phyloP scores from a whole-genome alignment of 2,113 vertebrate species.

The Psilopsiagon aymara region DNA sequence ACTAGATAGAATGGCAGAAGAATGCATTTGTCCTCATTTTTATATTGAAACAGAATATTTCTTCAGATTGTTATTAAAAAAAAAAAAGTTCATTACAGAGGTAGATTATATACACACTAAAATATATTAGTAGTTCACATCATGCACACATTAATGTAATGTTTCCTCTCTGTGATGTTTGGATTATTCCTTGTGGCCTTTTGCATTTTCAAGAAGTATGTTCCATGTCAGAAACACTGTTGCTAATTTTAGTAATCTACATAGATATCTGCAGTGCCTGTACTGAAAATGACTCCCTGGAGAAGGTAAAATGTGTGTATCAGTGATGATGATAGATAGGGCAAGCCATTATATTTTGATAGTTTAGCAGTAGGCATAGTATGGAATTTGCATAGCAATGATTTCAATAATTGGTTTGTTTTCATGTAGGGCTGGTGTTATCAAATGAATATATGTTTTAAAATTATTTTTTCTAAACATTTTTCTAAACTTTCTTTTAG shows the following conservation, averaged over 20 bases:
- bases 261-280: not conserved
- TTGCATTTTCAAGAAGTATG: slow-evolving; percentile 1
- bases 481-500: not conserved
- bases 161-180: not conserved
- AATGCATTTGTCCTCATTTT: not conserved
- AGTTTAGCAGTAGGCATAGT: not conserved
- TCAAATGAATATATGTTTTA: not conserved
- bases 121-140: not conserved
- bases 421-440: not conserved
- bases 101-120: not conserved
- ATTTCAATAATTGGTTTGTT: not conserved
- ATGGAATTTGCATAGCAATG: not conserved
- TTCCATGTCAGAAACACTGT: not conserved
- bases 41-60: not conserved
- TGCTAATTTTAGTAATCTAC: slow-evolving; percentile 20
- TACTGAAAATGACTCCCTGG: not conserved
- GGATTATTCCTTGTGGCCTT: slow-evolving; percentile 8
- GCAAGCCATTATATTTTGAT: not conserved
- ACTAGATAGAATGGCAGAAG: not conserved
- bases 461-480: not conserved
- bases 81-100: not conserved
- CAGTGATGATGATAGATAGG: not conserved
- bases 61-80: not conserved
- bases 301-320: not conserved
- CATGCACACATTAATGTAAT: not conserved